A percentile compares a stretch with the other conserved stretches of the same genome.
Conservation (phyloP, 2,888 invertebrate species). For the Tanypteryx hageni region DNA sequence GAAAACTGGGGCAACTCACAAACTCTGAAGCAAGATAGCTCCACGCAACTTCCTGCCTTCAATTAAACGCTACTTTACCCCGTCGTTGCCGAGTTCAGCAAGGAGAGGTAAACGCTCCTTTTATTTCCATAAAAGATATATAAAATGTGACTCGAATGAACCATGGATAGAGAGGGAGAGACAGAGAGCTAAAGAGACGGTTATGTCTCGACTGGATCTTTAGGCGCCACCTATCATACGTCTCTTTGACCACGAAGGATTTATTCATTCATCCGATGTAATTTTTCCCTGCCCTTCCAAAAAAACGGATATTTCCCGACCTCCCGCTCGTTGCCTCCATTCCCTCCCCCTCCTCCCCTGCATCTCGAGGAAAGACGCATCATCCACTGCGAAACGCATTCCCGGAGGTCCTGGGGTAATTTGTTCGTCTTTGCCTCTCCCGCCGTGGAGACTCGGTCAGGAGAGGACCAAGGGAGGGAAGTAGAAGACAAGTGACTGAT, state of each 20-base stretch:
- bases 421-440: slow-evolving; percentile 55
- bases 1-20: too few relatives aligned
- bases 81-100: too few relatives aligned
- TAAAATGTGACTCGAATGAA: too few relatives aligned
- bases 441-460: background rate
- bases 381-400: slow-evolving; percentile 34
- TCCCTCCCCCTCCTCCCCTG: background rate
- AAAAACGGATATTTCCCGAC: background rate
- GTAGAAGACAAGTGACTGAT: slow-evolving; percentile 50
- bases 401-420: slow-evolving; percentile 58
- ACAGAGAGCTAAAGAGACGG: too few relatives aligned
- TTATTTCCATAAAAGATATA: too few relatives aligned
- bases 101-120: too few relatives aligned
- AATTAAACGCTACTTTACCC: too few relatives aligned
- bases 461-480: background rate
- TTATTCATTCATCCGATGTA: slow-evolving; percentile 33
- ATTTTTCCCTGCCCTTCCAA: background rate
- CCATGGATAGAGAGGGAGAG: too few relatives aligned
- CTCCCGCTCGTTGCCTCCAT: background rate
- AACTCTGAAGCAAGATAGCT: too few relatives aligned
- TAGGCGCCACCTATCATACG: background rate
- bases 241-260: background rate
- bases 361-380: background rate
- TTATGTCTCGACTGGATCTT: background rate
- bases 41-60: too few relatives aligned